Evolutionary conservation across 2,888 invertebrate genomes (phyloP).

Genomic region (Drosophila mimetica): DNA sequence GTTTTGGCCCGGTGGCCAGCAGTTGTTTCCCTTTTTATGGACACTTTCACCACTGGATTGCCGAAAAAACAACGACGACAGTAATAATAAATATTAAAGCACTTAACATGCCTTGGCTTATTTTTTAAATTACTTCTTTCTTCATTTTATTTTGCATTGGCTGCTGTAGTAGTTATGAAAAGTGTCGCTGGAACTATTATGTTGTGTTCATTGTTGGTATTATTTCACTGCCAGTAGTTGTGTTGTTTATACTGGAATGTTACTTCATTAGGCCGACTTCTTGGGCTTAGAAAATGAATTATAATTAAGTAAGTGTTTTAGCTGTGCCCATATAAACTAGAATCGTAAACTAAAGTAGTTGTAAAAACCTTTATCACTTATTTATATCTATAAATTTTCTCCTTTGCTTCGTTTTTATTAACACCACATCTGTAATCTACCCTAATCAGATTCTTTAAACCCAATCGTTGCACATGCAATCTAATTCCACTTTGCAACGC

Average conservation of each 20-base stretch:
- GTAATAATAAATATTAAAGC: constrained; percentile 52
- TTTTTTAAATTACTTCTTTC: constrained; percentile 48
- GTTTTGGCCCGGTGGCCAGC: constrained; percentile 6
- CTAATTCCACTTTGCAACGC: constrained; percentile 1
- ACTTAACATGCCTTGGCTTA: constrained; percentile 60
- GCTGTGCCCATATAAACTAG: no score
- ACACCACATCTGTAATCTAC: background rate
- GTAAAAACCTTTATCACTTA: no score
- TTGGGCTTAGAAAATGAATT: no score
- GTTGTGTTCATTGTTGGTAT: constrained; percentile 26
- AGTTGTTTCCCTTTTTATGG: constrained; percentile 38
- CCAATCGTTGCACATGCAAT: background rate
- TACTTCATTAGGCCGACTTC: constrained; percentile 2
- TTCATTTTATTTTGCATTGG: constrained; percentile 18
- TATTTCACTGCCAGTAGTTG: constrained; percentile 46
- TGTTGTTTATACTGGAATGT: background rate
- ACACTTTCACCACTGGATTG: constrained; percentile 62
- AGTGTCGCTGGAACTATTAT: constrained; percentile 39
- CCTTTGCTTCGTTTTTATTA: no score
- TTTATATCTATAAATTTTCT: no score
- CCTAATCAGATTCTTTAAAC: background rate
- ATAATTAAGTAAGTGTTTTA: no score
- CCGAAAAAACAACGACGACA: constrained; percentile 39
- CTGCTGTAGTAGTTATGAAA: constrained; percentile 42
- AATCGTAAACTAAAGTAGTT: background rate